Evolutionary conservation across 2,113 vertebrate genomes (phyloP), one percentile per base, ranked within the genome.

Genomic region (Galbula dea): DNA sequence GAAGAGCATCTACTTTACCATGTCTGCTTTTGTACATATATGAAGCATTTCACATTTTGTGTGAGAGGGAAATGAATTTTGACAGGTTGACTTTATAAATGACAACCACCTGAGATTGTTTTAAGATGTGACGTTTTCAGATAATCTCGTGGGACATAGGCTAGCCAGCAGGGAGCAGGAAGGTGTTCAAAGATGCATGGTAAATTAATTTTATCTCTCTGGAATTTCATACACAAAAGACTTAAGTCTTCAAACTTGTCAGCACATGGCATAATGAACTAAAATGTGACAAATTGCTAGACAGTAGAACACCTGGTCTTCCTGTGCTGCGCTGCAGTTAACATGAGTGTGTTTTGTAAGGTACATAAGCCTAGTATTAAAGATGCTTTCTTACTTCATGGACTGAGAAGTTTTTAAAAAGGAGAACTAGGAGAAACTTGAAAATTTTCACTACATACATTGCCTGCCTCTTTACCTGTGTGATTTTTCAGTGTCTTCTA

Each of bases 231-330:
- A 57, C 37, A 34, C 65, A 78, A 54, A 55, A 48, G 46, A 37
- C 27, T 62, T 74, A 83, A 76, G 69, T 80, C 36, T 72, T 92
- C 78, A 45, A 76, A 80, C 69, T 78, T 92, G 83, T 80, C 65
- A 88, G 37, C 19, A 59, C 0, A 0, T 78, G 72, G 46, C 73
- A 59, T 74, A 93, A 84, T 83, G 76, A 92, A 78, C 36, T 86
- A 81, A 96, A 91, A 83, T 78, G 59, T 94, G 88, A 88, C 72
- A 93, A 48, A 94, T 83, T 77, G 45, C 57, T 75, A 32, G 52
- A 15, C 52, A 82, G 57, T 92, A 45, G n/a, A 93, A 72, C 69
- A 93, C 88, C 57, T 90, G 80, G 36, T 63, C 80, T 90, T 95
- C 29, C n/a, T 81, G 52, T 75, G 43, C n/a, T 86, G 18, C 80